Evolutionary conservation across 92 coral and sea anemone species (phyloP), one percentile per base, ranked within the genome.

Genomic region (Metridium senile): DNA sequence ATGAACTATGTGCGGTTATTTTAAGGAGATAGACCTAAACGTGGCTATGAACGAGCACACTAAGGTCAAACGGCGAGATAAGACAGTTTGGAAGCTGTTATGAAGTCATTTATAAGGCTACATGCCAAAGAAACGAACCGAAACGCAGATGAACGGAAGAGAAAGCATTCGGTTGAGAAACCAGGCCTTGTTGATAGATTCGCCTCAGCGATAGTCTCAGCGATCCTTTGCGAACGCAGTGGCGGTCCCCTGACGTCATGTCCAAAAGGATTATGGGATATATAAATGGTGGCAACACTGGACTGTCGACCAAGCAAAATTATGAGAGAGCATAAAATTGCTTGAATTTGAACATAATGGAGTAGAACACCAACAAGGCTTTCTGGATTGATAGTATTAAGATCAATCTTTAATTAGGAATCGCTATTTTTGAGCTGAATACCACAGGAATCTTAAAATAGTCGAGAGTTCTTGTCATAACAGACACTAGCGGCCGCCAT

Each of bases 181-280:
- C 89, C 89, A 79, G 67, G 78, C 74, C 74, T 89, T 82, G 88
- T 82, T 86, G 86, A 49, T 49, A 62, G 59, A 19, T 19, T 7
- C 17, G 33, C 17, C 31, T 18, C 59, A 54, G 30, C 51, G 66
- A 58, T n/a, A 43, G 33, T 13, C 31, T 18, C 59, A 54, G 30
- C 51, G 66, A 58, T n/a, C 33, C 64, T 16, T 25, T 33, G 85
- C 94, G 89, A 91, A 82, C 62, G 89, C 91, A 81, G 78, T 59
- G 65, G 23, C 26, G 25, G 33, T 51, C 72, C 28, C 70, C 70
- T 91, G 93, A 91, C 97, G 97, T 88, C 93, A 91, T 86, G 66
- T 82, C 97, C 74, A 78, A 85, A 85, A 88, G 97, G 79, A 91
- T 91, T 83, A 69, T 91, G 97, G 97, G 93, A 70, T 85, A 91